These are phyloP conservation scores for Brienomyrus longianalis DNA, from an alignment of 2,113 vertebrate species.

Conservation along the genomic window DNA sequence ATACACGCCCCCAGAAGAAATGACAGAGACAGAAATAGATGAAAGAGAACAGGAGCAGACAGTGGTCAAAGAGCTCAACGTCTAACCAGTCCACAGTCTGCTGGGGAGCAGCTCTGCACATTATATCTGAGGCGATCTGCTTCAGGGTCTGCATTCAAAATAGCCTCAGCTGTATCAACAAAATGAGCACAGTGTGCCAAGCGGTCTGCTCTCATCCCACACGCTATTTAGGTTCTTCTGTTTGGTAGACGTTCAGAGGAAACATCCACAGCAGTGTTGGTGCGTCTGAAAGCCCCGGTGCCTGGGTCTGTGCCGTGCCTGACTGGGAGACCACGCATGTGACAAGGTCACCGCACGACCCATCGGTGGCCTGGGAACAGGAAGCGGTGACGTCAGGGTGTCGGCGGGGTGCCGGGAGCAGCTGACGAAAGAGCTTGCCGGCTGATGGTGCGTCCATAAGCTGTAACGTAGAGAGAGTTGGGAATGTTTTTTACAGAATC, in stretches of 20 bases:
- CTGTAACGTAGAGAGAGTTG: background rate
- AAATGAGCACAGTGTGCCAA: background rate
- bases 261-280: background rate
- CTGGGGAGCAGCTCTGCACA: background rate
- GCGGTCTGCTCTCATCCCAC: background rate
- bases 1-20: background rate
- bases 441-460: background rate
- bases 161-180: background rate
- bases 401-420: background rate
- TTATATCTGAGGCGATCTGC: background rate
- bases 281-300: background rate
- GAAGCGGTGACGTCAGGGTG: background rate
- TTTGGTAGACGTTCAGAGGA: background rate
- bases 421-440: background rate
- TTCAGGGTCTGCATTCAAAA: background rate
- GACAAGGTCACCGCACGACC: background rate
- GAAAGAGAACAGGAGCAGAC: background rate
- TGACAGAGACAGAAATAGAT: background rate
- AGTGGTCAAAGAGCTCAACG: background rate
- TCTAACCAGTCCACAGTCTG: background rate
- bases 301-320: background rate
- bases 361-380: background rate
- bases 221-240: background rate
- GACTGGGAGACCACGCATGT: background rate
- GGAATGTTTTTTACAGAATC: background rate